These are phyloP conservation scores for Perdita meconis DNA, from an alignment of 2,888 invertebrate species.

Conservation along the genomic window DNA sequence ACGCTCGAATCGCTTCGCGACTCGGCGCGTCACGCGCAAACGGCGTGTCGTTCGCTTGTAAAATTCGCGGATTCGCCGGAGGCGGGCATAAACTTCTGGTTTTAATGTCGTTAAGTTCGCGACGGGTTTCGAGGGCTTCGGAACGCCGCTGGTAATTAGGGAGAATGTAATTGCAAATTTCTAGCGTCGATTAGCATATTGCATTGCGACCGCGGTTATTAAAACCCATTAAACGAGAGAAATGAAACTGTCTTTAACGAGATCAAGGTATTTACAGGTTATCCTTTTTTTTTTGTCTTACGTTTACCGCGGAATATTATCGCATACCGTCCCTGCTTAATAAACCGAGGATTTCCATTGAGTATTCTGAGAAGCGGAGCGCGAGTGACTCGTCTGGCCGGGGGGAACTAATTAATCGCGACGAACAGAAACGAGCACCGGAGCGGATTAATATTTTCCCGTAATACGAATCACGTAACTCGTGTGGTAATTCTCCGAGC, in stretches of 20 bases:
- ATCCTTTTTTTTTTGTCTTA: conserved; percentile 18
- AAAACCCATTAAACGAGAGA: conserved; percentile 47
- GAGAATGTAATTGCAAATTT: conserved; percentile 49
- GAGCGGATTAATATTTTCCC: conserved; percentile 3
- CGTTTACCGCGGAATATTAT: conserved; percentile 32
- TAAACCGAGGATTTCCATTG: conserved; percentile 32
- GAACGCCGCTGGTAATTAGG: conserved; percentile 38
- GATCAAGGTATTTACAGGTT: conserved; percentile 35
- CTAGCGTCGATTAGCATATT: conserved; percentile 55
- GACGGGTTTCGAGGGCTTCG: not conserved
- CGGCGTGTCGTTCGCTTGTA: not conserved
- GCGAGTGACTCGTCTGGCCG: conserved; percentile 18
- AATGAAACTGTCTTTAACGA: conserved; percentile 47
- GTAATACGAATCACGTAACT: not conserved
- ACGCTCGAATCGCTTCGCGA: not conserved
- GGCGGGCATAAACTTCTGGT: conserved; percentile 18
- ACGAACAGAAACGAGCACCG: conserved; percentile 27
- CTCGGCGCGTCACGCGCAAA: not conserved
- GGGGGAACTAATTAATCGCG: conserved; percentile 44
- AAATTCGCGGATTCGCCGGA: not conserved
- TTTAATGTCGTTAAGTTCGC: conserved; percentile 30
- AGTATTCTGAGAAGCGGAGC: conserved; percentile 39
- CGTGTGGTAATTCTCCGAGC: not conserved
- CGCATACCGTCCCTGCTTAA: conserved; percentile 31
- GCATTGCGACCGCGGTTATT: conserved; percentile 33